Evolutionary conservation across 2,797 vertebrate species (phyloP).

Genomic region (Sardinella longiceps): DNA sequence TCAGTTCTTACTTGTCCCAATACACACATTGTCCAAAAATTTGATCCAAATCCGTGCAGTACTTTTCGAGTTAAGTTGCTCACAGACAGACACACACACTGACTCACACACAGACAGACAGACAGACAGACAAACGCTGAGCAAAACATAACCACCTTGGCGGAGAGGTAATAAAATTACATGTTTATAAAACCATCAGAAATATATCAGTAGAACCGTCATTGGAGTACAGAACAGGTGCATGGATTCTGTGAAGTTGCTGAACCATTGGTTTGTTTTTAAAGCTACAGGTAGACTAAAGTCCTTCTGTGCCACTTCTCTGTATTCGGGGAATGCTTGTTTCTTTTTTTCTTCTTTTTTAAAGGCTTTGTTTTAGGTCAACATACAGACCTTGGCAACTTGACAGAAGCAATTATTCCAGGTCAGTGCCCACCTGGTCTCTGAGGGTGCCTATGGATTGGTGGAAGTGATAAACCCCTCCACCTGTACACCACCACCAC

Average conservation of each 20-base stretch:
- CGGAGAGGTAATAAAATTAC: too few species aligned
- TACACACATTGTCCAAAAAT: too few species aligned
- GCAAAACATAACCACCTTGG: too few species aligned
- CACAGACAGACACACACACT: too few species aligned
- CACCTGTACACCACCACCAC: neutral
- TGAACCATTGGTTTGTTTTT: neutral
- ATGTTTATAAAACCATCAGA: neutral
- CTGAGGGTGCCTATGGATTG: slow-evolving; percentile 11
- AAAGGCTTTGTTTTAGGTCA: slow-evolving; percentile 51
- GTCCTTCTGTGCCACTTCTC: neutral
- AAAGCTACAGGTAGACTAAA: neutral
- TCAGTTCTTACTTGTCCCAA: too few species aligned
- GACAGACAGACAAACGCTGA: too few species aligned
- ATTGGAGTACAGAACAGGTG: neutral
- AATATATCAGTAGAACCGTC: neutral
- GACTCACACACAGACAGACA: too few species aligned
- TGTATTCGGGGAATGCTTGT: neutral
- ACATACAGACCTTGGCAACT: slow-evolving; percentile 36
- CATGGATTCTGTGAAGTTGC: neutral
- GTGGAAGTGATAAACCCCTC: neutral
- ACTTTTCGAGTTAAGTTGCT: too few species aligned
- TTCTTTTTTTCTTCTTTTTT: slow-evolving; percentile 1
- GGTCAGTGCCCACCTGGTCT: slow-evolving; percentile 49
- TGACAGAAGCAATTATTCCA: slow-evolving; percentile 61
- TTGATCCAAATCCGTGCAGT: too few species aligned